These are phyloP conservation scores for Tetropium fuscum DNA, from an alignment of 2,888 invertebrate genomes.

Conservation along the genomic window DNA sequence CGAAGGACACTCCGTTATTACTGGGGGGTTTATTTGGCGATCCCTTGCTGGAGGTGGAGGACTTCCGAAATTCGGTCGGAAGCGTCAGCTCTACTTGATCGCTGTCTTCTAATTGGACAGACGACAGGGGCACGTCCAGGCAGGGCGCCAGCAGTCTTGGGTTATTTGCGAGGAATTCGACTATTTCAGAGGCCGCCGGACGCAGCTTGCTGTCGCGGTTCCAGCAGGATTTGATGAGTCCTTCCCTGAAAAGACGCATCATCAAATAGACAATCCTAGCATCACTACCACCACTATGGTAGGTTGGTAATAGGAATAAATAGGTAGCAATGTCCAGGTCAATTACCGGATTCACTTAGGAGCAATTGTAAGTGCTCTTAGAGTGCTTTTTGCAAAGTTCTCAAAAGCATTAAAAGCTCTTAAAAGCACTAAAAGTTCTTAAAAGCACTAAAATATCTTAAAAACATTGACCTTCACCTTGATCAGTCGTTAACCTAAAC, in stretches of 20 bases:
- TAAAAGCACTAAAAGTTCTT: no score
- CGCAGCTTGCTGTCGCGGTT: conserved; percentile 76
- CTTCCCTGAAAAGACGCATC: conserved; percentile 76
- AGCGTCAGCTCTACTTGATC: conserved; percentile 70
- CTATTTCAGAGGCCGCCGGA: conserved; percentile 82
- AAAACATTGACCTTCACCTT: no score
- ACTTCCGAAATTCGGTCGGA: conserved; percentile 64
- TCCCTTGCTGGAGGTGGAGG: conserved; percentile 59
- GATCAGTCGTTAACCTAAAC: no score
- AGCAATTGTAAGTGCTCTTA: no score
- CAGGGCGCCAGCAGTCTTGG: conserved; percentile 83
- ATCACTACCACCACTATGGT: no score
- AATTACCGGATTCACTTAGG: no score
- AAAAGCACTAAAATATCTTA: no score
- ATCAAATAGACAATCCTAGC: no score
- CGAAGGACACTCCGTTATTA: conserved; percentile 6
- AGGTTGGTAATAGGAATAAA: no score
- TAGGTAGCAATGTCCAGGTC: no score
- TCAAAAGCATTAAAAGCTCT: no score
- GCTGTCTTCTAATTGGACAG: conserved; percentile 79
- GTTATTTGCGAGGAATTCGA: conserved; percentile 83
- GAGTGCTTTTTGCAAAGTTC: no score
- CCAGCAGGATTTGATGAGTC: conserved; percentile 86
- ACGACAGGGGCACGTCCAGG: conserved; percentile 78
- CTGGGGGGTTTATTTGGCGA: conserved; percentile 46